Evolutionary conservation across 2,113 vertebrate species (phyloP).

Genomic region (Pteruthius melanotis): DNA sequence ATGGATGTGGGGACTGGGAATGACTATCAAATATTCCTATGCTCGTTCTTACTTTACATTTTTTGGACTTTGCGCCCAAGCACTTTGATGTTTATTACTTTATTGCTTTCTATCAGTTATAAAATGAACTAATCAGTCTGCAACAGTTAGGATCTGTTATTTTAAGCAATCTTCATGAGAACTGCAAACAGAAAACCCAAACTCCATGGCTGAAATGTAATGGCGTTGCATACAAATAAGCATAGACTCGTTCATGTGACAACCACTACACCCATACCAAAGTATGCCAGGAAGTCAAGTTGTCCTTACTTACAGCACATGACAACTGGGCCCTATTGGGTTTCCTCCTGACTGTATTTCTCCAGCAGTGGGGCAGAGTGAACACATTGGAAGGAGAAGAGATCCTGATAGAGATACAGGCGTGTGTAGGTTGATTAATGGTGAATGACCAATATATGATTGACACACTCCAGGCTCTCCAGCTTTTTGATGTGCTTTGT

Average conservation of each 20-base stretch:
- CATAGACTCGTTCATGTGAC: background rate
- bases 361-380: background rate
- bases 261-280: background rate
- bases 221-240: background rate
- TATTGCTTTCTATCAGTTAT: background rate
- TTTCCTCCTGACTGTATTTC: background rate
- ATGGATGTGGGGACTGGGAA: background rate
- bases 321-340: background rate
- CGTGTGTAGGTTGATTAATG: slow-evolving; percentile 7
- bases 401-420: background rate
- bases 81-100: slow-evolving; percentile 16
- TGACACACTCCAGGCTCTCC: slow-evolving; percentile 43
- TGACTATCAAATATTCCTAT: background rate
- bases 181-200: background rate
- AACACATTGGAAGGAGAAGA: background rate
- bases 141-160: background rate
- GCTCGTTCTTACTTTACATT: background rate
- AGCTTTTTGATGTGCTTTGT: slow-evolving; percentile 48
- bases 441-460: background rate
- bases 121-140: background rate
- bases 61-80: background rate
- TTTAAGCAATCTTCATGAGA: background rate
- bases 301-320: background rate
- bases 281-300: background rate
- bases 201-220: background rate